These are phyloP conservation scores for Epinotia brunnichana DNA, from an alignment of 2,888 invertebrate species.

Conservation along the genomic window DNA sequence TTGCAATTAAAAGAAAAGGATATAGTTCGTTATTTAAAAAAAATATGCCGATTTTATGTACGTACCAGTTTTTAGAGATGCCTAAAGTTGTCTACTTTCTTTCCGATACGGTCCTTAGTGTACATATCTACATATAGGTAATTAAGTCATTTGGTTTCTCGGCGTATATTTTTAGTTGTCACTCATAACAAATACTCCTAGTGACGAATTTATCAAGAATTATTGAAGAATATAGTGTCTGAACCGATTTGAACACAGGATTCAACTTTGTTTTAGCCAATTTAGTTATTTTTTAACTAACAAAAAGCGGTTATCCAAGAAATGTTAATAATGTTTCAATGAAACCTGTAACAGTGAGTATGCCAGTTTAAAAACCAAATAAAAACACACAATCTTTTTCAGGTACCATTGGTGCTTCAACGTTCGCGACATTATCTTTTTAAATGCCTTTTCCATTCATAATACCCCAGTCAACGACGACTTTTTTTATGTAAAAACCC, in stretches of 20 bases:
- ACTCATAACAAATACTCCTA: too few species aligned
- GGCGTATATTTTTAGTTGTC: too few species aligned
- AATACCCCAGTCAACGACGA: constrained; percentile 17
- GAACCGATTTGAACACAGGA: not conserved
- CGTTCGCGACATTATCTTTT: constrained; percentile 24
- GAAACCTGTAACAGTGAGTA: constrained; percentile 18
- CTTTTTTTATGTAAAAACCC: not conserved
- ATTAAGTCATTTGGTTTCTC: too few species aligned
- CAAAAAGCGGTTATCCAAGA: constrained; percentile 12
- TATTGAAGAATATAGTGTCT: not conserved
- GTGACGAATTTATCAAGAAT: not conserved
- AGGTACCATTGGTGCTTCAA: constrained; percentile 16
- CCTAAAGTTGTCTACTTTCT: too few species aligned
- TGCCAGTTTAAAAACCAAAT: constrained; percentile 20
- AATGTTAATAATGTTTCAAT: constrained; percentile 26
- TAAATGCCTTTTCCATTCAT: constrained; percentile 28
- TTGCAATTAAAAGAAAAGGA: too few species aligned
- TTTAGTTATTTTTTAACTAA: not conserved
- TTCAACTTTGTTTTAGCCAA: not conserved
- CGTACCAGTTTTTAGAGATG: too few species aligned
- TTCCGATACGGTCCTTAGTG: too few species aligned
- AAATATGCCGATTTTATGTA: too few species aligned
- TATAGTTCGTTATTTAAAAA: too few species aligned
- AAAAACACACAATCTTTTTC: constrained; percentile 26
- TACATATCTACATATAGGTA: too few species aligned